Conservation (phyloP, 2,888 invertebrate species). For the Epirrhoe tristata region DNA sequence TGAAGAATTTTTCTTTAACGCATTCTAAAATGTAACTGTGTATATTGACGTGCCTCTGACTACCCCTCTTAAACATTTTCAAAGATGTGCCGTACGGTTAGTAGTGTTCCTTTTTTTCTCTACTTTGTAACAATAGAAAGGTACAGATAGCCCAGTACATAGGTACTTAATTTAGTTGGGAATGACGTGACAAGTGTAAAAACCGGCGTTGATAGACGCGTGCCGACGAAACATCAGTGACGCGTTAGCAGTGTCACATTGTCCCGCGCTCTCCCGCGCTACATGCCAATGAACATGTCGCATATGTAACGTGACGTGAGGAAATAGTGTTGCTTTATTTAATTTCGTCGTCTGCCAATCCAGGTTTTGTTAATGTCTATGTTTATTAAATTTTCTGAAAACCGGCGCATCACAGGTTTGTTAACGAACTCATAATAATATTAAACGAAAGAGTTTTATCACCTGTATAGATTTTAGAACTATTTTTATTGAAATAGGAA, state of each 20-base stretch:
- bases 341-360: slow-evolving; percentile 59
- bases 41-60: no score
- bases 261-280: slow-evolving; percentile 42
- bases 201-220: slow-evolving; percentile 17
- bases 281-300: slow-evolving; percentile 68
- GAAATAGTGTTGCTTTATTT: slow-evolving; percentile 78
- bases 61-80: no score
- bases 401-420: slow-evolving; percentile 3
- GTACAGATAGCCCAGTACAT: neutral
- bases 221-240: slow-evolving; percentile 34
- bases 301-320: slow-evolving; percentile 65
- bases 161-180: neutral
- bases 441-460: slow-evolving; percentile 2
- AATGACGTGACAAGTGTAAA: slow-evolving; percentile 20
- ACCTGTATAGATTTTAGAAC: neutral
- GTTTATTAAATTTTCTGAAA: slow-evolving; percentile 37
- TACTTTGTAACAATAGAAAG: no score
- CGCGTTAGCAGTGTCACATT: slow-evolving; percentile 42
- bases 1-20: neutral
- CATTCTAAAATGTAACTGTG: neutral
- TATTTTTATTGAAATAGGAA: neutral
- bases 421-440: slow-evolving; percentile 10
- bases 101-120: no score
- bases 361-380: slow-evolving; percentile 46
- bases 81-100: no score